These are phyloP conservation scores for Gymnopithys bicolor DNA, from an alignment of 2,797 vertebrate genomes.

Conservation along the genomic window DNA sequence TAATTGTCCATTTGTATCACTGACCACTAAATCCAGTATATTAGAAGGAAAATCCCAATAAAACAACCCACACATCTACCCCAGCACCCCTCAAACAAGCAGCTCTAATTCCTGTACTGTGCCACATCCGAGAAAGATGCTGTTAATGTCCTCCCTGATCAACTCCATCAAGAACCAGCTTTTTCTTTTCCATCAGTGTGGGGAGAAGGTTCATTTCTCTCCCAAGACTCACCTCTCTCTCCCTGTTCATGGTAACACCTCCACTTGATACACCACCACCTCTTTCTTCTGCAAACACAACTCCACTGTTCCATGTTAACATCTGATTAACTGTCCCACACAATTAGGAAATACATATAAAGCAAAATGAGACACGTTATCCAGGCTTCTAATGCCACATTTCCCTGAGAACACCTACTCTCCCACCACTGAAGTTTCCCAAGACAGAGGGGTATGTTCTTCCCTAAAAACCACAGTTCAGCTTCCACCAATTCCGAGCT, in stretches of 20 bases:
- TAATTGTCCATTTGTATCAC: too few relatives aligned
- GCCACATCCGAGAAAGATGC: background rate
- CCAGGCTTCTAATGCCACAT: background rate
- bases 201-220: background rate
- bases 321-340: background rate
- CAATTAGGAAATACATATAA: background rate
- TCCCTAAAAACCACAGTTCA: background rate
- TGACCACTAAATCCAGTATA: background rate
- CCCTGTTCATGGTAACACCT: background rate
- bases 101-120: background rate
- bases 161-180: background rate
- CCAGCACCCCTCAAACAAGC: background rate
- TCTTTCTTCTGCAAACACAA: background rate
- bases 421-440: background rate
- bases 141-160: background rate
- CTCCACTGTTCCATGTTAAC: background rate
- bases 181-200: background rate
- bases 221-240: background rate
- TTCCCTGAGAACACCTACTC: background rate
- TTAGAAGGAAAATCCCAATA: background rate
- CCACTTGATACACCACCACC: rapidly evolving
- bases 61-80: background rate
- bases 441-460: background rate
- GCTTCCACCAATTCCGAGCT: background rate
- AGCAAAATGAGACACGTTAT: background rate